Percentiles rank a stretch among this genome's conserved stretches.
phyloP scores from a whole-genome alignment of 1,140 invertebrate species.

The Ridgeia piscesae region DNA sequence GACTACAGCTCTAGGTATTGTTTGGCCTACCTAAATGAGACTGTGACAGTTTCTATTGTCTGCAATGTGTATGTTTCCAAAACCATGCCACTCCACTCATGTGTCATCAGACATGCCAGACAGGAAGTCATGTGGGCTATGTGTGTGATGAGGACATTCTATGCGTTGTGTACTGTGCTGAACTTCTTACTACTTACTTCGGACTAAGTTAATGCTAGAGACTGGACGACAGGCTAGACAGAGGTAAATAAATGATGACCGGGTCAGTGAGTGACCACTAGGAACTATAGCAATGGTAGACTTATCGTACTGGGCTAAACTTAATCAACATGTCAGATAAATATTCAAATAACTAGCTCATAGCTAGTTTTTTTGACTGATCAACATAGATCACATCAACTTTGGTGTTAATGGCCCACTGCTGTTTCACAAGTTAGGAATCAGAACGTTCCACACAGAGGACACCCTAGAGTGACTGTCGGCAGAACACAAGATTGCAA shows the following conservation, averaged over 20 bases:
- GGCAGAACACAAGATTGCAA: too few relatives aligned
- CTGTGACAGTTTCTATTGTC: too few relatives aligned
- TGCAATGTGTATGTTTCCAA: too few relatives aligned
- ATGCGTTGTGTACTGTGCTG: not conserved
- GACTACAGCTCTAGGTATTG: too few relatives aligned
- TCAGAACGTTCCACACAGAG: too few relatives aligned
- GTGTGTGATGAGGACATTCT: not conserved
- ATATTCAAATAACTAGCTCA: not conserved
- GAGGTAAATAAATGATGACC: not conserved
- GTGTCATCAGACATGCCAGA: too few relatives aligned
- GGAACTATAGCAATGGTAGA: not conserved
- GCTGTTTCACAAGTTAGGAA: not conserved
- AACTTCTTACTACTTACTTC: not conserved
- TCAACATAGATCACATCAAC: too few relatives aligned
- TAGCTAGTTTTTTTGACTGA: not conserved
- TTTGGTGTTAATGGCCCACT: not conserved
- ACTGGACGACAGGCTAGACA: not conserved
- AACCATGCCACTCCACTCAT: too few relatives aligned
- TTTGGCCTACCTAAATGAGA: too few relatives aligned
- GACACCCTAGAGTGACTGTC: too few relatives aligned
- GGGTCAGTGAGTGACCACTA: not conserved
- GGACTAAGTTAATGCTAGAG: not conserved
- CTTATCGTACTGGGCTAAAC: not conserved
- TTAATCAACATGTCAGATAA: not conserved
- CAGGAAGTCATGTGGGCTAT: not conserved